Conservation (phyloP, 2,888 invertebrate genomes). For the Ichneumon xanthorius region DNA sequence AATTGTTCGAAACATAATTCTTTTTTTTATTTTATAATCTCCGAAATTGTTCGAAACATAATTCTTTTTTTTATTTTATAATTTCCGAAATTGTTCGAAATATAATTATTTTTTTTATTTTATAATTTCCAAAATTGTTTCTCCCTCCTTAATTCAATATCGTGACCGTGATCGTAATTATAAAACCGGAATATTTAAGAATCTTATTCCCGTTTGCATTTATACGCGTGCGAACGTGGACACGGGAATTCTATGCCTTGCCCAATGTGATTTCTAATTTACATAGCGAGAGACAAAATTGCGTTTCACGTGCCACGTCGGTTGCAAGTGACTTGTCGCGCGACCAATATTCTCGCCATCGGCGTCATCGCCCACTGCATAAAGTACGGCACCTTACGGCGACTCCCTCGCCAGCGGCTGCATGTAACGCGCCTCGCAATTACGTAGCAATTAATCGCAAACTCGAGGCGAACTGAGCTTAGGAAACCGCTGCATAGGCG, state of each 20-base stretch:
- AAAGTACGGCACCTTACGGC: neutral
- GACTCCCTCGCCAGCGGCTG: conserved; percentile 51
- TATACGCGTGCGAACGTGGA: neutral
- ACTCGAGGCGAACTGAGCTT: conserved; percentile 48
- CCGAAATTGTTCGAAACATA: too few relatives aligned
- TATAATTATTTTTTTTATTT: neutral
- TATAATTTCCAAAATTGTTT: neutral
- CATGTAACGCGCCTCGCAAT: conserved; percentile 75
- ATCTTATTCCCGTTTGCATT: neutral
- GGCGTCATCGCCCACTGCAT: conserved; percentile 1
- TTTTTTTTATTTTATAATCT: too few relatives aligned
- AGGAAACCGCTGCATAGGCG: conserved; percentile 53
- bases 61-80: too few relatives aligned
- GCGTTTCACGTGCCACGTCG: conserved; percentile 7
- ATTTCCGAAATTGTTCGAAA: neutral
- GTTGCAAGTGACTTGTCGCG: neutral
- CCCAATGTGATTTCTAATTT: conserved; percentile 10
- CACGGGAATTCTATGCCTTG: neutral
- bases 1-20: too few relatives aligned
- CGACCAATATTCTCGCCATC: neutral
- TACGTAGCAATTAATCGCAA: conserved; percentile 74
- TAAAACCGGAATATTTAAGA: neutral
- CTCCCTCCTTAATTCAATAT: neutral
- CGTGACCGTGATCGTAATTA: neutral
- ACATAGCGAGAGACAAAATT: neutral